Percentiles rank a stretch among this genome's conserved stretches.
Evolutionary conservation across 2,113 vertebrate species (phyloP).

Genomic region (Macroglossus sobrinus): DNA sequence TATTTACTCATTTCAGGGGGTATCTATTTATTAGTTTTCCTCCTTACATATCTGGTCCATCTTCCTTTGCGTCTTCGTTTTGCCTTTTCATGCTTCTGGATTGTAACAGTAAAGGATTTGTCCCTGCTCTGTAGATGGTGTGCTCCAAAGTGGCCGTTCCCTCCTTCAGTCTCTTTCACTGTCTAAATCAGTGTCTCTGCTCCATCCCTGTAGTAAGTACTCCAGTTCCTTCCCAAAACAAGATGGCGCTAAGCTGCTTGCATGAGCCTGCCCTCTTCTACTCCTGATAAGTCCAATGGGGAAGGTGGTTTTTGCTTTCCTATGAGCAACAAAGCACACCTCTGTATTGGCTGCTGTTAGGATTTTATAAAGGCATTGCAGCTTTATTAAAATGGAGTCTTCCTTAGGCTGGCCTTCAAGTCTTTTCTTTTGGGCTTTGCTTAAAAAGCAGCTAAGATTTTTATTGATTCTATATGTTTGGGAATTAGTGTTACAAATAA

Average conservation of each 20-base stretch:
- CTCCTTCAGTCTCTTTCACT: slow-evolving; percentile 87
- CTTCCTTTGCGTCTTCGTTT: neutral
- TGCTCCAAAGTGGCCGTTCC: slow-evolving; percentile 80
- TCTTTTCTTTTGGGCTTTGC: neutral
- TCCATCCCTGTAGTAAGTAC: slow-evolving; percentile 88
- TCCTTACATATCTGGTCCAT: neutral
- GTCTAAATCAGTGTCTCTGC: slow-evolving; percentile 88
- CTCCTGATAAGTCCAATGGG: neutral
- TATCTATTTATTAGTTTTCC: neutral
- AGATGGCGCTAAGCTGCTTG: neutral
- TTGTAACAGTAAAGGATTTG: slow-evolving; percentile 71
- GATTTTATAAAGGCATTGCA: neutral
- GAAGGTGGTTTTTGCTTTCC: neutral
- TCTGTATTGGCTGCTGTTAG: neutral
- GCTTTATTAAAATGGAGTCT: neutral
- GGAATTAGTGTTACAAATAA: neutral
- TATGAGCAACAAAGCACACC: neutral
- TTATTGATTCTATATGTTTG: neutral
- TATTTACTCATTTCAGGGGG: neutral
- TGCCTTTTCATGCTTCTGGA: neutral
- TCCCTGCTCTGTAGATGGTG: slow-evolving; percentile 85
- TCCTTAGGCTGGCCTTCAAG: neutral
- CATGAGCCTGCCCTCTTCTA: neutral
- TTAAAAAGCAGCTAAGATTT: neutral
- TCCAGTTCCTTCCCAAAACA: neutral